These are phyloP conservation scores for Aphaenogaster rudis DNA, from an alignment of 1,140 invertebrate genomes.

Conservation along the genomic window DNA sequence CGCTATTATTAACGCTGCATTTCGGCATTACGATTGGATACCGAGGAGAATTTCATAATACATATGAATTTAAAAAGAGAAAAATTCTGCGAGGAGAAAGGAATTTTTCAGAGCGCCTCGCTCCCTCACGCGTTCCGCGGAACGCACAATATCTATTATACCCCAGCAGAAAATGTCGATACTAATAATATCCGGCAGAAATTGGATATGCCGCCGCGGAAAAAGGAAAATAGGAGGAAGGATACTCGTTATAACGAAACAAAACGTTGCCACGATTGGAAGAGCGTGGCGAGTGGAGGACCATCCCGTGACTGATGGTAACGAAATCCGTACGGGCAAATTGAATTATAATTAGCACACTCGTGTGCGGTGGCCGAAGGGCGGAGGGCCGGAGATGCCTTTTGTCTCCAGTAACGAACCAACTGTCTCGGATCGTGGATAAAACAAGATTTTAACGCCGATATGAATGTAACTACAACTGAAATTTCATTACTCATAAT, in stretches of 20 bases:
- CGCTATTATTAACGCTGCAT: slow-evolving; percentile 44
- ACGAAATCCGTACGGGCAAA: slow-evolving; percentile 65
- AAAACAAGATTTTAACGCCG: slow-evolving; percentile 55
- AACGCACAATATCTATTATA: slow-evolving; percentile 63
- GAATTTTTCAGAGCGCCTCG: slow-evolving; percentile 49
- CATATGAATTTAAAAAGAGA: slow-evolving; percentile 36
- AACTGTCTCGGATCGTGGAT: slow-evolving; percentile 20
- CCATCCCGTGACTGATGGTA: slow-evolving; percentile 65
- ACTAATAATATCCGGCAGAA: slow-evolving; percentile 58
- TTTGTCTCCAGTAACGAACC: slow-evolving; percentile 64
- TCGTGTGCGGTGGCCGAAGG: slow-evolving; percentile 24
- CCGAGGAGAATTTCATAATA: slow-evolving; percentile 50
- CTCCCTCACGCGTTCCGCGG: slow-evolving; percentile 19
- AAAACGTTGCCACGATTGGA: slow-evolving; percentile 50
- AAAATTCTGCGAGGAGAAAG: slow-evolving; percentile 47
- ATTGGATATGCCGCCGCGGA: slow-evolving; percentile 46
- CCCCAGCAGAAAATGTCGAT: slow-evolving; percentile 55
- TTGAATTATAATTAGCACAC: slow-evolving; percentile 72
- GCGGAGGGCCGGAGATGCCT: slow-evolving; percentile 26
- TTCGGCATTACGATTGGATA: slow-evolving; percentile 52
- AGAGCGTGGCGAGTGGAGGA: slow-evolving; percentile 31
- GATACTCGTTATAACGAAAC: slow-evolving; percentile 68
- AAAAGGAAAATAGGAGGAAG: slow-evolving; percentile 53
- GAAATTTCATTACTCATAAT: slow-evolving; percentile 24
- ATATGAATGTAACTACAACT: slow-evolving; percentile 29